Evolutionary conservation across 2,888 invertebrate genomes (phyloP).

Genomic region (Fabriciana adippe): DNA sequence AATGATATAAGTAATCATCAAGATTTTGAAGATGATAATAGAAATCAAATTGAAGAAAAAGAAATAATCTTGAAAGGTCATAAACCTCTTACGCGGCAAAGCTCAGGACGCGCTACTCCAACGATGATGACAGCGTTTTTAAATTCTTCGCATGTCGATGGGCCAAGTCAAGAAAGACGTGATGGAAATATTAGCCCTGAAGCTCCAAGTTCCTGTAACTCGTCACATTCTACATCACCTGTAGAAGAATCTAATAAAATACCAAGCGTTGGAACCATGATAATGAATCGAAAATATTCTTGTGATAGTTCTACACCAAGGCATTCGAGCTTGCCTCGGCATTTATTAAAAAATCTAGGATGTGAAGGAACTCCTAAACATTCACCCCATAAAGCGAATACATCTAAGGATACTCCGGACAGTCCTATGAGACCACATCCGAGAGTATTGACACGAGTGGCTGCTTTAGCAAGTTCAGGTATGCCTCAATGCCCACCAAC

Average conservation of each 20-base stretch:
- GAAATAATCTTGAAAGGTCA: conserved; percentile 83
- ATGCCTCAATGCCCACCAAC: conserved; percentile 91
- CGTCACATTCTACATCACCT: conserved; percentile 72
- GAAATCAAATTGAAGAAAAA: conserved; percentile 77
- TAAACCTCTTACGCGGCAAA: conserved; percentile 86
- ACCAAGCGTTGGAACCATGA: conserved; percentile 69
- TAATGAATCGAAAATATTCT: conserved; percentile 73
- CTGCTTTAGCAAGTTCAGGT: conserved; percentile 79
- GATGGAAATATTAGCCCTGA: conserved; percentile 63
- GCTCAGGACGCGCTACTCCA: conserved; percentile 82
- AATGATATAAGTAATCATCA: conserved; percentile 76
- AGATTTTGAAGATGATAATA: conserved; percentile 78
- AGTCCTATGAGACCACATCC: conserved; percentile 84
- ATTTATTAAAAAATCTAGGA: conserved; percentile 70
- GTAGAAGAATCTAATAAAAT: conserved; percentile 61
- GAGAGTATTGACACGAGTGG: conserved; percentile 83
- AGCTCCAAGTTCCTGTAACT: conserved; percentile 70
- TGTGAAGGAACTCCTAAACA: conserved; percentile 73
- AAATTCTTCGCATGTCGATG: conserved; percentile 70
- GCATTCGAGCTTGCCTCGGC: conserved; percentile 74
- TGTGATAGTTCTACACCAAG: conserved; percentile 71
- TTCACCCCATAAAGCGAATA: conserved; percentile 61
- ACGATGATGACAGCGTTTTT: conserved; percentile 77
- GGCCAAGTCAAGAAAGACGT: conserved; percentile 53
- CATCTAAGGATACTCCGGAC: conserved; percentile 52